Evolutionary conservation across 2,888 invertebrate genomes (phyloP).

Genomic region (Dioctria linearis): DNA sequence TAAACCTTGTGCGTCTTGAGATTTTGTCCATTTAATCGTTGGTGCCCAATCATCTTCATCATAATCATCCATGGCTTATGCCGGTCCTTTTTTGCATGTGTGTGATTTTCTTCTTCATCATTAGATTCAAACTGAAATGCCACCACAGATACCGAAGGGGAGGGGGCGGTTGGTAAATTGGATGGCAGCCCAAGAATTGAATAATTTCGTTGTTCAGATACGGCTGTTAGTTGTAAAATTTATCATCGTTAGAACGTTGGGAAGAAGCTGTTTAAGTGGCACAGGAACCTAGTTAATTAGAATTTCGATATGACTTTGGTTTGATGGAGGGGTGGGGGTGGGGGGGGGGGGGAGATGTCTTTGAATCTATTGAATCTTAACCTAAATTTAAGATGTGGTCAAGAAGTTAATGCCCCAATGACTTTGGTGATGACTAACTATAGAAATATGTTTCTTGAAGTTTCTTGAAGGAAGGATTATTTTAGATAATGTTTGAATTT

Average conservation of each 20-base stretch:
- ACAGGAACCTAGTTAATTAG: slow-evolving; percentile 42
- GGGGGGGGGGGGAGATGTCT: neutral
- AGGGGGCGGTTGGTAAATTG: slow-evolving; percentile 19
- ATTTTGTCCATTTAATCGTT: neutral
- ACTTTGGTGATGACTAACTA: slow-evolving; percentile 12
- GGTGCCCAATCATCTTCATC: neutral
- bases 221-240: neutral
- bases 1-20: slow-evolving; percentile 15
- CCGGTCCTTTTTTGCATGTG: slow-evolving; percentile 46
- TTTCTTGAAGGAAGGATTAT: no score
- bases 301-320: slow-evolving; percentile 33
- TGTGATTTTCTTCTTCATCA: slow-evolving; percentile 49
- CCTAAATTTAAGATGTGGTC: neutral
- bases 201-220: slow-evolving; percentile 50
- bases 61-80: neutral
- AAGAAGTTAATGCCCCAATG: slow-evolving; percentile 7
- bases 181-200: slow-evolving; percentile 44
- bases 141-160: neutral
- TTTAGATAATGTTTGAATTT: no score
- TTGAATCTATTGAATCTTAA: neutral
- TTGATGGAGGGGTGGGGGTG: neutral
- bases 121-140: slow-evolving; percentile 45
- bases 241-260: neutral
- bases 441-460: no score
- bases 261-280: slow-evolving; percentile 18